These are phyloP conservation scores for Heliconius sara DNA, from an alignment of 2,888 invertebrate species.

Conservation along the genomic window DNA sequence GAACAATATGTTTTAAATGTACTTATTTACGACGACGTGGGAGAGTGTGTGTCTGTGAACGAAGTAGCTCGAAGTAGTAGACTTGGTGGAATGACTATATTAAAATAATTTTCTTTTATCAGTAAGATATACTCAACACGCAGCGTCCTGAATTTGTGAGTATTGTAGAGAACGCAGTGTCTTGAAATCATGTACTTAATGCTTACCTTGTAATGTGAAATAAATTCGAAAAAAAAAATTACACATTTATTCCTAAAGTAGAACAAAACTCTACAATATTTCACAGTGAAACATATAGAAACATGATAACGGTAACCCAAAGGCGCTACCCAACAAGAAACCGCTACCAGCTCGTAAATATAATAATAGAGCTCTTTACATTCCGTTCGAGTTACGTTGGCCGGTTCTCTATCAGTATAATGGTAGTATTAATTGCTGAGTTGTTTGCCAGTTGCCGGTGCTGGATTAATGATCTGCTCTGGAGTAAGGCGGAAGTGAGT, in stretches of 20 bases:
- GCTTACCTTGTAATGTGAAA: background rate
- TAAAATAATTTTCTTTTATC: too few species aligned
- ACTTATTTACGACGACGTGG: background rate
- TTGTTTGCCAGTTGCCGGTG: constrained; percentile 41
- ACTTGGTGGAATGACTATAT: too few species aligned
- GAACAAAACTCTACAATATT: background rate
- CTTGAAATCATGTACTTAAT: background rate
- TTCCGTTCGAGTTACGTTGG: constrained; percentile 16
- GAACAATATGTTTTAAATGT: constrained; percentile 24
- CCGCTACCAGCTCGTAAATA: constrained; percentile 11
- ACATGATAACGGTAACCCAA: background rate
- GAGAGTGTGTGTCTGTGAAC: background rate
- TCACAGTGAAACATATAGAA: background rate
- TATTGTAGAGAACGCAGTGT: background rate
- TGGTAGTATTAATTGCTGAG: constrained; percentile 72
- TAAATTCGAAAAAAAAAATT: background rate
- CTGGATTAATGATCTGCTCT: constrained; percentile 40
- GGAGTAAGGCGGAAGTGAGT: constrained; percentile 20
- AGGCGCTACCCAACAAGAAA: background rate
- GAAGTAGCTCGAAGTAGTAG: background rate
- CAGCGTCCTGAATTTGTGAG: background rate
- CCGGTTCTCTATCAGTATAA: constrained; percentile 63
- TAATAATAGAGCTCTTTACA: constrained; percentile 12
- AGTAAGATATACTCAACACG: background rate
- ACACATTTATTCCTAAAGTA: background rate